Base-by-base conservation (phyloP, 2,888 invertebrate genomes). In the Platycnemis pennipes region DNA sequence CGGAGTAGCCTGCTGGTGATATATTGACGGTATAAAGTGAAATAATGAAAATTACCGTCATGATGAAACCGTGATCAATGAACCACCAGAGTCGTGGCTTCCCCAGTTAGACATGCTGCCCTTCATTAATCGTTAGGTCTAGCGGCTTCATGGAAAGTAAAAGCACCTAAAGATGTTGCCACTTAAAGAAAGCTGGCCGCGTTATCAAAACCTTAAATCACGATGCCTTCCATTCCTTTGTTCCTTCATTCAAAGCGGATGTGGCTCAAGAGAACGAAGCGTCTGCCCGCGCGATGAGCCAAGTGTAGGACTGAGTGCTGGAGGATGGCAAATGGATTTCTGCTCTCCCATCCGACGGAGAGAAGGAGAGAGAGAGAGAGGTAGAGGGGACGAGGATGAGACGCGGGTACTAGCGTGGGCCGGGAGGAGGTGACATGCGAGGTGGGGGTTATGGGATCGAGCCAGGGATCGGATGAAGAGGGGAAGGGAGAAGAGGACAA, bases 211-310 rank as follows among this genome's bases (percentile, higher is more conserved):
- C 37, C 77, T 77, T 77, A 37, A 77, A 77, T 77, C 77, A 77
- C 77, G 31, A 77, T 77, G 77, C 37, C 77, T 77, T 77, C 37
- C 77, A 77, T 77, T 77, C 77, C 77, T 77, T 77, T 77, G 77
- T 77, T 31, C n/a, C n/a, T n/a, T n/a, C 77, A 77, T 77, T 77
- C 77, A 77, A 77, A 77, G 13, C 31, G 37, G 77, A 77, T 37
- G 37, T 37, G 16, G 77, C 31, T 37, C 31, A 37, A 37, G 77
- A 37, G 26, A 77, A 37, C 77, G 37, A 77, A 77, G 37, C 77
- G 37, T 37, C 37, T 11, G 4, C 69, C 77, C 77, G 77, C 77
- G 37, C 31, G 16, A 77, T 77, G 77, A 77, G 37, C 77, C 77
- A 16, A 77, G 77, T 37, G 37, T 77, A 77, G 16, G 37, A 13